A percentile compares a stretch with the other conserved stretches of the same genome.
These are phyloP conservation scores for Arctia plantaginis DNA, from an alignment of 2,888 invertebrate species.

Conservation along the genomic window DNA sequence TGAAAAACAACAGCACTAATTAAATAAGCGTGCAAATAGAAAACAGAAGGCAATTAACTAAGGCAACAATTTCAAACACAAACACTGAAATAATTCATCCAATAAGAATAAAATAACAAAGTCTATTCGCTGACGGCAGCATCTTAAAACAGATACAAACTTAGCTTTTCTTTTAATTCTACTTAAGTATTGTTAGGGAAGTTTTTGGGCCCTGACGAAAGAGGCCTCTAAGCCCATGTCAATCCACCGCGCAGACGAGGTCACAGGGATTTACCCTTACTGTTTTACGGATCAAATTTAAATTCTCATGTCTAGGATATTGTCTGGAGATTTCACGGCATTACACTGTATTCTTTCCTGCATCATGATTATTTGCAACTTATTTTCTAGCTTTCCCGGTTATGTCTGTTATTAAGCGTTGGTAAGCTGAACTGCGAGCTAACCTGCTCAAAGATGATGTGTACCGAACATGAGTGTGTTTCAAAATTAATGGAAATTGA, in stretches of 20 bases:
- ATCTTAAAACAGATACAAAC: constrained; percentile 54
- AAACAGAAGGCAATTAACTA: constrained; percentile 34
- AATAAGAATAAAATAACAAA: constrained; percentile 49
- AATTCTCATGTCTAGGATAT: constrained; percentile 40
- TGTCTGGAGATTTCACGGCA: constrained; percentile 36
- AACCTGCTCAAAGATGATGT: background rate
- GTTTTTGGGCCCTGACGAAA: constrained; percentile 52
- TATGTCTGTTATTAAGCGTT: background rate
- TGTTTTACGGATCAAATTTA: constrained; percentile 47
- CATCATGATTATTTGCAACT: constrained; percentile 32
- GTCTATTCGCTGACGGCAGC: constrained; percentile 44
- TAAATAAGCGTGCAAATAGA: constrained; percentile 13
- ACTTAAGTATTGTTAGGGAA: constrained; percentile 60
- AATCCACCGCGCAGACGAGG: constrained; percentile 52
- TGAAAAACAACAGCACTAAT: background rate
- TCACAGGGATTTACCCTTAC: constrained; percentile 45
- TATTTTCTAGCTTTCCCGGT: constrained; percentile 19
- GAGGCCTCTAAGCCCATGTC: constrained; percentile 55
- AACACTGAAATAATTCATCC: constrained; percentile 50
- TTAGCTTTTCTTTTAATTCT: constrained; percentile 62
- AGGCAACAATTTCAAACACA: constrained; percentile 32
- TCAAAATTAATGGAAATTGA: constrained; percentile 7
- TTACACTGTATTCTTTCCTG: constrained; percentile 30
- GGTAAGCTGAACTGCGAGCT: constrained; percentile 11
- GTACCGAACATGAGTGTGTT: constrained; percentile 7